Percentiles rank a stretch among this genome's conserved stretches.
These are phyloP conservation scores for Plemyria rubiginata DNA, from an alignment of 2,888 invertebrate genomes.

Conservation along the genomic window DNA sequence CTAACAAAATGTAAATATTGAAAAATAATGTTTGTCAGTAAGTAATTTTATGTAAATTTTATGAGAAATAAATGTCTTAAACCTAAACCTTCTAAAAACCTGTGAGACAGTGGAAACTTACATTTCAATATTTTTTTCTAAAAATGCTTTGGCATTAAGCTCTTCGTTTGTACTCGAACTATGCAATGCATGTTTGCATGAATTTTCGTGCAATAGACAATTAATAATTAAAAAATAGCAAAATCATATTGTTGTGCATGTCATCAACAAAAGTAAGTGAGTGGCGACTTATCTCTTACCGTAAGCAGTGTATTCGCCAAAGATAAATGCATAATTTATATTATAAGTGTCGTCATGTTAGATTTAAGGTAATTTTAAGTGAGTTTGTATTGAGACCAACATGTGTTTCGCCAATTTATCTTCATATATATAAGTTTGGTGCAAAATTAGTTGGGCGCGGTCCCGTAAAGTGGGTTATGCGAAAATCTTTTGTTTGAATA, in stretches of 20 bases:
- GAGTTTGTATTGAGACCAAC: conserved; percentile 47
- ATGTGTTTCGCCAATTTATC: conserved; percentile 14
- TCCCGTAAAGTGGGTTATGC: background rate
- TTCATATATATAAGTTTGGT: conserved; percentile 1
- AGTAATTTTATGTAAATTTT: no score
- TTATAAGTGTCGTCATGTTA: conserved; percentile 57
- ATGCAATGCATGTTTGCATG: no score
- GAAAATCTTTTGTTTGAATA: conserved; percentile 1
- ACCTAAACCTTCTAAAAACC: no score
- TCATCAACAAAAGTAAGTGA: conserved; percentile 32
- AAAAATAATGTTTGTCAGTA: no score
- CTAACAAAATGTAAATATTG: no score
- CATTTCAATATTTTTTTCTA: no score
- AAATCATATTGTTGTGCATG: background rate
- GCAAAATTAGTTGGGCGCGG: conserved; percentile 12
- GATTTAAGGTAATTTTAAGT: conserved; percentile 52
- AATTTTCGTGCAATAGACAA: no score
- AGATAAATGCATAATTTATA: conserved; percentile 81
- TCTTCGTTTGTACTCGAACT: no score
- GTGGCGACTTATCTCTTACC: conserved; percentile 61
- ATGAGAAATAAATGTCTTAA: no score
- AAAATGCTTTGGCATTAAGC: no score
- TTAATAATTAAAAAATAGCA: no score
- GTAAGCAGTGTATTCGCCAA: conserved; percentile 82
- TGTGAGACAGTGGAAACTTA: no score